Conservation (phyloP, 2,113 vertebrate species). For the Cryptoleucopteryx plumbea region DNA sequence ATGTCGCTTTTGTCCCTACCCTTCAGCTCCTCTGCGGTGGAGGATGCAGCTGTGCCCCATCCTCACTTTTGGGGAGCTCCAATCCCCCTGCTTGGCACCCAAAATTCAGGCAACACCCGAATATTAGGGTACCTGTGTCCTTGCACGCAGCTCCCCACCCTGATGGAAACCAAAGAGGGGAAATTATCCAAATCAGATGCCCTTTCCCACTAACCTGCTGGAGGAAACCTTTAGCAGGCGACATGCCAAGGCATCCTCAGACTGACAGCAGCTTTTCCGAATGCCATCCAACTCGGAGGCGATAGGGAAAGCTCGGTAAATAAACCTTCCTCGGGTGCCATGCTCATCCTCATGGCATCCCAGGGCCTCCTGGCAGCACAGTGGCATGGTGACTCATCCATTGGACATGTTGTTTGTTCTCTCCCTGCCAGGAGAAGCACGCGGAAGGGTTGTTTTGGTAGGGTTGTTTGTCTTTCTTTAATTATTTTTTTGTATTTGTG, state of each 20-base stretch:
- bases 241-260: background rate
- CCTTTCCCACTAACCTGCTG: background rate
- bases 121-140: background rate
- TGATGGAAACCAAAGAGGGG: background rate
- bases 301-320: background rate
- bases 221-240: background rate
- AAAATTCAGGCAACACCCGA: background rate
- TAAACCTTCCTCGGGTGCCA: background rate
- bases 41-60: background rate
- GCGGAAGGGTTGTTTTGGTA: background rate
- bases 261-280: background rate
- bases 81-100: background rate
- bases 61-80: background rate
- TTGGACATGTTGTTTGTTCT: background rate
- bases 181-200: background rate
- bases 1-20: background rate
- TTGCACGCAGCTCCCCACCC: background rate
- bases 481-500: background rate
- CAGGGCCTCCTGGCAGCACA: background rate
- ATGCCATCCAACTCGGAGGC: background rate
- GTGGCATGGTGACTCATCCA: background rate
- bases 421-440: background rate
- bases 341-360: background rate
- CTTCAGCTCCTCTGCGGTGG: background rate
- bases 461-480: background rate